Evolutionary conservation across 92 coral and sea anemone species (phyloP), one percentile per base, ranked within the genome.

Genomic region (Porites evermanni): DNA sequence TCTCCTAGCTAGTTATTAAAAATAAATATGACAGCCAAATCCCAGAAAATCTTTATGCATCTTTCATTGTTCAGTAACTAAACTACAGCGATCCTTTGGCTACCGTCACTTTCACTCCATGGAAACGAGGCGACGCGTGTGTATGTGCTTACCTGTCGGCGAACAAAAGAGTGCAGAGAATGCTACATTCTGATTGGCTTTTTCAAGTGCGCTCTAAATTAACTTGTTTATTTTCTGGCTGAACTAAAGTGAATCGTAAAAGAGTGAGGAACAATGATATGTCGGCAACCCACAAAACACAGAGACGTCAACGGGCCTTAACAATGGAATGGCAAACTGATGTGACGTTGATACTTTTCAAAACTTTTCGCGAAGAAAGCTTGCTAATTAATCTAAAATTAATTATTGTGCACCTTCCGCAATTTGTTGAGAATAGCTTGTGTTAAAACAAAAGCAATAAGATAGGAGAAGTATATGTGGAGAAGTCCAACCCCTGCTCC

Each of bases 51-150:
- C 80, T 64, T 67, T 75, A 19, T 7, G 67, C 44, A 84, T 80
- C 72, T 60, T 81, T 80, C 81, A 44, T 75, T 21, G 63, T 53
- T 64, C 64, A 52, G 53, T 63, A 61, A 56, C 85, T 66, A 21
- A 58, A 29, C 50, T 18, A 51, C 83, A 12, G 23, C 79, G 50
- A 80, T 73, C 82, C 83, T 66, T 85, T 85, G n/a, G 44, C 53
- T n/a, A 64, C n/a, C 75, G 58, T 75, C 67, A 65, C 79, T 78
- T 64, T 51, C 67, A 77, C 81, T 77, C 98, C 95, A 91, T 94
- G 98, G 98, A 92, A 92, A 94, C 98, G 98, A 94, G 98, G 98
- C 95, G 92, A 92, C 92, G 94, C 94, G 78, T 69, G 76, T 78
- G 77, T 65, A 50, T 77, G 81, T 64, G 66, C 83, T 79, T 59